phyloP scores from a whole-genome alignment of 2,113 vertebrate genomes.

The Nothoprocta pentlandii region DNA sequence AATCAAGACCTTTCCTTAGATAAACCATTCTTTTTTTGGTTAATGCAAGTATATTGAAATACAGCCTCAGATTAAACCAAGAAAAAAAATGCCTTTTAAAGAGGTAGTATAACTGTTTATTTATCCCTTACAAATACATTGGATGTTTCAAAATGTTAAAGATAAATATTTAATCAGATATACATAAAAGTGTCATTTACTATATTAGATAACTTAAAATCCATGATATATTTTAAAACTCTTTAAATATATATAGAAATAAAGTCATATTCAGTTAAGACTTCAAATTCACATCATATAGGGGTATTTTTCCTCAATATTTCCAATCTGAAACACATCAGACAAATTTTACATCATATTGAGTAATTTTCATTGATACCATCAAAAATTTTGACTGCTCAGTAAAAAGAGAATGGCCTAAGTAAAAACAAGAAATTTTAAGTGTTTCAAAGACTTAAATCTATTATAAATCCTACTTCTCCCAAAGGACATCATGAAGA shows the following conservation, averaged over 20 bases:
- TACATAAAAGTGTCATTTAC: neutral
- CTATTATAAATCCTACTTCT: neutral
- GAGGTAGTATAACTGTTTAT: neutral
- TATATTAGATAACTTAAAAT: accelerated
- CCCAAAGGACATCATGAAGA: neutral
- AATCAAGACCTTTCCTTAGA: neutral
- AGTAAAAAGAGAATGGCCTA: neutral
- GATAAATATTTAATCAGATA: neutral
- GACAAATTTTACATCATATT: neutral
- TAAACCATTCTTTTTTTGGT: neutral
- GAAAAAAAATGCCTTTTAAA: neutral
- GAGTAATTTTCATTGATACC: neutral
- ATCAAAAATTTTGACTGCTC: neutral
- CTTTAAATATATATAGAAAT: neutral
- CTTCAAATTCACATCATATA: neutral
- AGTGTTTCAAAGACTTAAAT: neutral
- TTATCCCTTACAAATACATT: neutral
- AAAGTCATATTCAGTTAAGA: neutral
- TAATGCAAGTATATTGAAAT: neutral
- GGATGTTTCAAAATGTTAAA: neutral
- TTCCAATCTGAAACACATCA: neutral
- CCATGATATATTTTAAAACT: neutral
- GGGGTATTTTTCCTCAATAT: neutral
- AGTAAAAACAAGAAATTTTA: neutral
- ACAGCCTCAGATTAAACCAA: neutral